Evolutionary conservation across 2,797 vertebrate species (phyloP), one percentile per base, ranked within the genome.

Genomic region (Meriones psammophilus): DNA sequence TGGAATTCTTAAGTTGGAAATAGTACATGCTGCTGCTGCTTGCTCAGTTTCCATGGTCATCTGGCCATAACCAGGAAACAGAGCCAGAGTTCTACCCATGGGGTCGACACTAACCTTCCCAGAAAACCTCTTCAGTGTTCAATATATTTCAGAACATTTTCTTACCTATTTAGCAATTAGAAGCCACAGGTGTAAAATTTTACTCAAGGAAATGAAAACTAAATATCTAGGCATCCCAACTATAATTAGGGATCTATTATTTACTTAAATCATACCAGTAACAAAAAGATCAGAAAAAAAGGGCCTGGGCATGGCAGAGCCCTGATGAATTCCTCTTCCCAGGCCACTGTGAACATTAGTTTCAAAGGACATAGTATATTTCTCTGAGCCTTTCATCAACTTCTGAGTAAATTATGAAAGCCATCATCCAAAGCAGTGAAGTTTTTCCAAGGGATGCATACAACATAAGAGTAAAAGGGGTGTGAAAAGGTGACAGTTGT

Each of bases 341-440:
- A 46, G 39, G 39, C 36, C 9, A 74, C 68, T 46, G 3, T 69
- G 46, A 58, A 28, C 28, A 74, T 18, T 56, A 62, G 20, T 50
- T 84, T 95, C 62, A 87, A 76, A 8, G 13, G 64, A 76, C 20
- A 60, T 20, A 84, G 4, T 56, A n/a, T 28, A 69, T 54, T 88
- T 58, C 78, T 76, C 66, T 36, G 42, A 95, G 50, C 33, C 50
- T 77, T 91, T 89, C 28, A 56, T 62, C 64, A 88, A 76, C 54
- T 71, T 83, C 74, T 86, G 88, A 30, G 46, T 33, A 50, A 92
- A 92, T 77, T 54, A 22, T 84, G 58, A 93, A 68, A 83, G 86
- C 46, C 24, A 56, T 12, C 54, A 20, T 95, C 30, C 60, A 89
- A 87, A 71, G 24, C 8, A 78, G 74, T 83, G 50, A 93, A 79